A percentile compares a stretch with the other conserved stretches of the same genome.
These are phyloP conservation scores for Brachyptera putata DNA, from an alignment of 2,888 invertebrate genomes.

Conservation along the genomic window DNA sequence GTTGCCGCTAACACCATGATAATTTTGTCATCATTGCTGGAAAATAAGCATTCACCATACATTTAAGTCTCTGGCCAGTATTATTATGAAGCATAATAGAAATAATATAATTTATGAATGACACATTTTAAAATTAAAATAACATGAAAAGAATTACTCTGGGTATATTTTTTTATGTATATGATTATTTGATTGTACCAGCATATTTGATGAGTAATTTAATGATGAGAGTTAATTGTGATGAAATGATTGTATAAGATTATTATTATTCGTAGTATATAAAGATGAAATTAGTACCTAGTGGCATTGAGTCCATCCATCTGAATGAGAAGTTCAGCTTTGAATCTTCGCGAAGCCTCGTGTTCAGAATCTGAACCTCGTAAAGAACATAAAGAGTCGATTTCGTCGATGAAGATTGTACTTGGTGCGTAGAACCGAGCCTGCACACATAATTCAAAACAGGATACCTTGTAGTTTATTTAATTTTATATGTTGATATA, in stretches of 20 bases:
- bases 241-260: too few relatives aligned
- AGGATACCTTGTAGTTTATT: too few relatives aligned
- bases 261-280: too few relatives aligned
- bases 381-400: constrained; percentile 93
- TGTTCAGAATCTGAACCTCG: constrained; percentile 96
- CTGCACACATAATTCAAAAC: constrained; percentile 47
- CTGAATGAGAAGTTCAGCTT: constrained; percentile 95
- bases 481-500: too few relatives aligned
- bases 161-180: too few relatives aligned
- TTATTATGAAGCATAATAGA: too few relatives aligned
- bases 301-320: constrained; percentile 93
- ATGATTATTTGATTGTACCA: too few relatives aligned
- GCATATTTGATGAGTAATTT: too few relatives aligned
- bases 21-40: constrained; percentile 56
- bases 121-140: too few relatives aligned
- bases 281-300: too few relatives aligned
- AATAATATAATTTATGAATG: too few relatives aligned
- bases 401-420: constrained; percentile 98
- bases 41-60: background rate
- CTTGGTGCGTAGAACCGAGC: constrained; percentile 97
- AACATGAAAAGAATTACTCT: background rate
- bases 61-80: background rate
- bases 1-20: constrained; percentile 99
- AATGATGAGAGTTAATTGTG: too few relatives aligned
- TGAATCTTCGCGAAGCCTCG: constrained; percentile 94